phyloP scores from a whole-genome alignment of 2,797 vertebrate genomes.

The Ispidina picta region DNA sequence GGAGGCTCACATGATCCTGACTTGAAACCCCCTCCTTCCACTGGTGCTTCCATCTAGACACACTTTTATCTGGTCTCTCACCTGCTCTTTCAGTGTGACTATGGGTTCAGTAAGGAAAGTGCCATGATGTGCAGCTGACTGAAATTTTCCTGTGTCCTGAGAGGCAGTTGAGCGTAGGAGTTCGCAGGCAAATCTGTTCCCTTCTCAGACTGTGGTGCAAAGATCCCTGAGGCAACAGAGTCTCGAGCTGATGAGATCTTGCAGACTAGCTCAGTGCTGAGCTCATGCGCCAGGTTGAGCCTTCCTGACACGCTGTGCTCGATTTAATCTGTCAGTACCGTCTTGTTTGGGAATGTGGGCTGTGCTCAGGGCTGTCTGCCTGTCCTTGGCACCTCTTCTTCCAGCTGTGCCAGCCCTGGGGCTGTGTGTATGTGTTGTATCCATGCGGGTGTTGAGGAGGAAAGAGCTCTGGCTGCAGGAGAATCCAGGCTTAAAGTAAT shows the following conservation, averaged over 20 bases:
- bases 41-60: neutral
- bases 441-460: neutral
- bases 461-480: neutral
- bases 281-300: neutral
- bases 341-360: neutral
- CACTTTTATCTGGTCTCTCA: neutral
- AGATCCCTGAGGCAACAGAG: neutral
- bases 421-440: neutral
- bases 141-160: neutral
- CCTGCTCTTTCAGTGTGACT: neutral
- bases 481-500: neutral
- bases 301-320: neutral
- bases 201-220: neutral
- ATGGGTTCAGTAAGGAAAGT: neutral
- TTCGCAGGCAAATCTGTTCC: neutral
- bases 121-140: neutral
- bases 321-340: neutral
- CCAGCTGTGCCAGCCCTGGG: neutral
- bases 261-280: neutral
- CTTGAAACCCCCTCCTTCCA: neutral
- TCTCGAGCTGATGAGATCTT: neutral
- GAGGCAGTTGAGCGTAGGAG: neutral
- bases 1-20: neutral
- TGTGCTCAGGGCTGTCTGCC: neutral
- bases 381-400: neutral